Base-by-base conservation (phyloP, 2,888 invertebrate species). In the Heliconius hortense region DNA sequence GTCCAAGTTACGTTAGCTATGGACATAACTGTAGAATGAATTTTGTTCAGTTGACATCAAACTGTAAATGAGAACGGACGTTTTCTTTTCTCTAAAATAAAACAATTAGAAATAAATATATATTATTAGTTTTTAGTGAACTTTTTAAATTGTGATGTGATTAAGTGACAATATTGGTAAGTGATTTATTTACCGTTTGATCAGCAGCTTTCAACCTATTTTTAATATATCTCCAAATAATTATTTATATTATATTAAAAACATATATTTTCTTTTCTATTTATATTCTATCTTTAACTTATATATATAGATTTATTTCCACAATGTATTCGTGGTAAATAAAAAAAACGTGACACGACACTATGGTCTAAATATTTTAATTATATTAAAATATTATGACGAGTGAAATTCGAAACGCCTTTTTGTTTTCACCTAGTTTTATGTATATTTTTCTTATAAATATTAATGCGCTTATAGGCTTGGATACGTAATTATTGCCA, bases 21-120 rank as follows among this genome's bases (percentile, higher is more conserved):
- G 11, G 24, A 39, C 31, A n/a, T 66, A 66, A 66, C 66, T 66
- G 66, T 66, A 43, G 24, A 39, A 43, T 2, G 39, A 24, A 24
- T 66, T 43, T 24, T 66, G 24, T 66, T 66, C 66, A 66, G 66
- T 66, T 66, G 66, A 66, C 66, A 66, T 66, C 24, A 10, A 24
- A 43, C 43, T 24, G 24, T 66, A 15, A 39, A 66, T 8, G 1
- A 13, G 24, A 15, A 1, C 13, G 15, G 35, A 66, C 66, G 66
- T 66, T 35, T 10, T n/a, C 1, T 63, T 21, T 35, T 7, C 18
- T 8, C 18, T 5, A 35, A n/a, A 21, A n/a, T 2, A n/a, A 35
- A 35, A 35, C 35, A 10, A 35, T n/a, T 21, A 11, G 11, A n/a
- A 64, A 35, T 4, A n/a, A 11, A 35, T 11, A n/a, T 13, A 35